Base-by-base conservation (phyloP, 2,797 vertebrate species). In the Allobates femoralis region DNA sequence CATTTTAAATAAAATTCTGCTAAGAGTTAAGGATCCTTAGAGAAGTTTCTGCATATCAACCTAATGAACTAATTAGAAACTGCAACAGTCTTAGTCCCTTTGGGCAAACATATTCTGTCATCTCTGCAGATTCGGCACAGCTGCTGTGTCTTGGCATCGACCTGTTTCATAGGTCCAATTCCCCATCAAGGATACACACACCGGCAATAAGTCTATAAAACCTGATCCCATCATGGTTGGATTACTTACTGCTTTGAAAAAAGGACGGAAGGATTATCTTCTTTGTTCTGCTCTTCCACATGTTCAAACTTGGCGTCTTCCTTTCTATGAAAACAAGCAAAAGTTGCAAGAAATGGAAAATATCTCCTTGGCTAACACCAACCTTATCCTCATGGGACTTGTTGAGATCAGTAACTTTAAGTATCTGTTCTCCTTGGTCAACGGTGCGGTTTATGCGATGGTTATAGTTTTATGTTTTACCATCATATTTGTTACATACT, bases 311-410 rank as follows among this genome's bases (percentile, higher is more conserved):
- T 26, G 8, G 60, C 0, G 26, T 28, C 12, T 28, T 62, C n/a
- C 26, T 16, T 3, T 60, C n/a, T 4, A 60, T n/a, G 58, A 60
- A 15, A 32, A 18, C 26, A 41, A 3, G 37, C 5, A 41, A 41
- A 4, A 41, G 10, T 5, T 32, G 15, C 19, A 37, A 19, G 7
- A 15, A 28, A 83, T 83, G 81, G 32, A 69, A 41, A 69, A 85
- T 28, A 56, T 55, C 11, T 85, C 60, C 14, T 55, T 32, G 14
- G 19, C n/a, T 30, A 78, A 16, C 62, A 69, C 60, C 28, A 21
- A 34, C 5, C 18, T 83, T 7, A 21, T 83, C 15, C 64, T 83
- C 18, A 21, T 58, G 11, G 81, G 81, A 16, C 32, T 85, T 28
- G 3, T 77, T 0, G 66, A 85, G 53, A 80, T 80, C n/a, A 66